phyloP scores from a whole-genome alignment of 2,797 vertebrate genomes.

The Cyprinodon diabolis region DNA sequence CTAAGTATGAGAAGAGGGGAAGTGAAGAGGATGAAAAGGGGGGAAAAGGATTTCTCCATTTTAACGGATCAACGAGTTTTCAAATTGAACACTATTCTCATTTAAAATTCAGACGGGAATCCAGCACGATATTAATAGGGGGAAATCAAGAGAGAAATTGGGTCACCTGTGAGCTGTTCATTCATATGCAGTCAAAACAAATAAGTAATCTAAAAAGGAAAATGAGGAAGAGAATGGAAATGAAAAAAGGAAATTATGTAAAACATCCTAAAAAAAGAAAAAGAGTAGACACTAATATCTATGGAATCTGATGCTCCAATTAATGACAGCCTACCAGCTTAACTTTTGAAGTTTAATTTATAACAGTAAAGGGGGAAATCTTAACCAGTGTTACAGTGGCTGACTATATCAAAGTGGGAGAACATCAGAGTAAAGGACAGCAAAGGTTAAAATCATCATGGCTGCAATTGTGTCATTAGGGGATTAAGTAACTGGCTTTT shows the following conservation, averaged over 20 bases:
- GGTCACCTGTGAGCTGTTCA: slow-evolving; percentile 70
- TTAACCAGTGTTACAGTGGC: slow-evolving; percentile 16
- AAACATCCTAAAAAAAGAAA: slow-evolving; percentile 12
- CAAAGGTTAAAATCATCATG: slow-evolving; percentile 47
- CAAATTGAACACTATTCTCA: slow-evolving; percentile 67
- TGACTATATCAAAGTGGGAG: not conserved
- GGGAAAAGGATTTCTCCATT: slow-evolving; percentile 25
- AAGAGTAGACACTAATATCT: slow-evolving; percentile 4
- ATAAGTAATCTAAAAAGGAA: slow-evolving; percentile 59
- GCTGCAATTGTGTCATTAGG: slow-evolving; percentile 44
- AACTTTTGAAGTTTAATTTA: slow-evolving; percentile 33
- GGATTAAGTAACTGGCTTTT: slow-evolving; percentile 40
- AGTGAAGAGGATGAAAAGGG: not conserved
- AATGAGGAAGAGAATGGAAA: slow-evolving; percentile 18
- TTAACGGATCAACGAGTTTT: slow-evolving; percentile 65
- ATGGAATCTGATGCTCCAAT: not conserved
- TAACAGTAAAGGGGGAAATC: slow-evolving; percentile 6
- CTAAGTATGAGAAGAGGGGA: slow-evolving; percentile 5
- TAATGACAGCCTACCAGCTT: slow-evolving; percentile 2
- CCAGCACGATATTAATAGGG: slow-evolving; percentile 66
- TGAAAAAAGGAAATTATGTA: slow-evolving; percentile 25
- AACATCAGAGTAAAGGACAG: slow-evolving; percentile 23
- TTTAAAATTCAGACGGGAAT: slow-evolving; percentile 69
- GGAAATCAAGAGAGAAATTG: slow-evolving; percentile 70
- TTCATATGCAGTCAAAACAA: slow-evolving; percentile 63